Evolutionary conservation across 2,888 invertebrate species (phyloP), one percentile per base, ranked within the genome.

Genomic region (Cheilosia scutellata): DNA sequence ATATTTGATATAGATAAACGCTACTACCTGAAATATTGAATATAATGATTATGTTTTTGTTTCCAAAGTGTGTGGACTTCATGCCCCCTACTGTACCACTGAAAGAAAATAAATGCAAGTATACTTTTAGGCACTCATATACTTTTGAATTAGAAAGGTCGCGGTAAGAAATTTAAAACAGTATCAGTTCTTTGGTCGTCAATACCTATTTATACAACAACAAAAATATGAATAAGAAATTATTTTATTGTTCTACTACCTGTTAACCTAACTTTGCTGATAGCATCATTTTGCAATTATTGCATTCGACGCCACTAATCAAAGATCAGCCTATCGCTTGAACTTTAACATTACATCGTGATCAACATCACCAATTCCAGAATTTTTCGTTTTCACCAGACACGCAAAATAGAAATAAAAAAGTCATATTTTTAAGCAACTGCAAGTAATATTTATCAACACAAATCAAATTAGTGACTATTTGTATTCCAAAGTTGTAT

Each of bases 401-500:
- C 13, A 37, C 13, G 53, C 37, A 65, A 55, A 51, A 47, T 37
- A 58, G n/a, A 5, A 51, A 25, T 11, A 49, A 1, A 49, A 25
- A 13, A 25, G 13, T 25, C 11, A 51, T 51, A 16, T 16, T 16
- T 68, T 60, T 72, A 37, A 57, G 62, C 62, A 62, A 63, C 49
- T 68, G 74, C 78, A 27, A 0, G 25, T 27, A 27, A 27, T 27
- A 11, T 13, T 33, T 72, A 68, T 66, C 51, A 51, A 49, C 31
- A 13, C 47, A 70, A 74, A 51, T 37, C 37, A 25, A 65, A 74
- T 68, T 80, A 60, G 37, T 55, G 49, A 11, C 70, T 3, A 79
- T 84, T 84, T 25, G 55, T 76, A 84, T 84, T 84, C 84, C 53
- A 5, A 0, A 27, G 55, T n/a, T 75, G 75, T 84, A 47, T 9